Evolutionary conservation across 2,888 invertebrate genomes (phyloP).

Genomic region (Cetonia aurata): DNA sequence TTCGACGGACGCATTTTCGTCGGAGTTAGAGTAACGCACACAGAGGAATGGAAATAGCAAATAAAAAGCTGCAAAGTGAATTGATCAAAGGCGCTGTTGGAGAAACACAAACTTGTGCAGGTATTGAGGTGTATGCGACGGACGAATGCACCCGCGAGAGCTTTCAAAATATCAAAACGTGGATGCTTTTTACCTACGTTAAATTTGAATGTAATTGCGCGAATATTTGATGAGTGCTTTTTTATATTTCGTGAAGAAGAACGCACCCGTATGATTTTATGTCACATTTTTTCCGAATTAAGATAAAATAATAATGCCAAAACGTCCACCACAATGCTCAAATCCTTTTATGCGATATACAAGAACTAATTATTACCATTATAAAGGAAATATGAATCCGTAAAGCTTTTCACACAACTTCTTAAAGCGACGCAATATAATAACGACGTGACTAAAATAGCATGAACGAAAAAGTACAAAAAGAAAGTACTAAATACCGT

Average conservation of each 20-base stretch:
- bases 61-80: constrained; percentile 56
- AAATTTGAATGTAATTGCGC: constrained; percentile 62
- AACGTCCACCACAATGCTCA: no score
- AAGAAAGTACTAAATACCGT: constrained; percentile 22
- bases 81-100: constrained; percentile 63
- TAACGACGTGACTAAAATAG: constrained; percentile 7
- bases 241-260: background rate
- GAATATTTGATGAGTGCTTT: constrained; percentile 56
- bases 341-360: background rate
- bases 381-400: background rate
- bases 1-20: constrained; percentile 22
- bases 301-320: no score
- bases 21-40: constrained; percentile 27
- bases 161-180: constrained; percentile 62
- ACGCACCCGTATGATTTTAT: background rate
- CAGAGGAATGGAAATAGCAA: constrained; percentile 44
- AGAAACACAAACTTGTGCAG: constrained; percentile 63
- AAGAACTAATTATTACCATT: constrained; percentile 10
- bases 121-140: constrained; percentile 64
- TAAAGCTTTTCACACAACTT: constrained; percentile 5
- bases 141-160: constrained; percentile 62
- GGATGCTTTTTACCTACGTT: constrained; percentile 56
- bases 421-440: background rate
- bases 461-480: background rate
- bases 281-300: no score